phyloP scores from a whole-genome alignment of 2,797 vertebrate species.

The Crenichthys baileyi region DNA sequence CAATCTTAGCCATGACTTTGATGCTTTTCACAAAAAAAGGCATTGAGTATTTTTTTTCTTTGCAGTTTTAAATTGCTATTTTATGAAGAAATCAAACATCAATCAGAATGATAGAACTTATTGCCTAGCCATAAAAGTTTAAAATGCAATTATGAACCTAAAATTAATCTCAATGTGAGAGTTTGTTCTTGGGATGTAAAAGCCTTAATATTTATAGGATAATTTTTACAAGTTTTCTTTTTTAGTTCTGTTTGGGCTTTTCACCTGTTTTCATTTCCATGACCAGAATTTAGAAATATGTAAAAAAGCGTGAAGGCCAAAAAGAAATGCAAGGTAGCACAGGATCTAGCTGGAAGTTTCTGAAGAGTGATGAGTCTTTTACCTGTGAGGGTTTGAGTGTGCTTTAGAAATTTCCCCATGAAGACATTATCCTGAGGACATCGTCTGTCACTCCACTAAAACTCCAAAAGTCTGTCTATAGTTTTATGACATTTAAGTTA shows the following conservation, averaged over 20 bases:
- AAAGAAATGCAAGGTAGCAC: not conserved
- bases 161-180: not conserved
- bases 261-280: not conserved
- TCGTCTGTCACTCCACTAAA: not conserved
- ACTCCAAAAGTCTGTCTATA: not conserved
- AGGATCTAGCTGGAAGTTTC: not conserved
- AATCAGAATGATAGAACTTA: not conserved
- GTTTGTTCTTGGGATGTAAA: not conserved
- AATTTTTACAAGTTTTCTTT: not conserved
- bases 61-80: conserved; percentile 20
- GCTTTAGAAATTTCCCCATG: not conserved
- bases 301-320: not conserved
- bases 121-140: not conserved
- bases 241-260: not conserved
- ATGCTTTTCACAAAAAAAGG: conserved; percentile 23
- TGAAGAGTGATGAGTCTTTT: not conserved
- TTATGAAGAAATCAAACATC: conserved; percentile 20
- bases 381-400: not conserved
- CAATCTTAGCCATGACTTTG: conserved; percentile 46
- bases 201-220: not conserved
- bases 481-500: not conserved
- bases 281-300: not conserved
- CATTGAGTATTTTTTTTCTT: conserved; percentile 12
- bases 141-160: conserved; percentile 3
- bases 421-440: not conserved